Conservation (phyloP, 2,797 vertebrate species). For the Petrocephalus schoutedeni region DNA sequence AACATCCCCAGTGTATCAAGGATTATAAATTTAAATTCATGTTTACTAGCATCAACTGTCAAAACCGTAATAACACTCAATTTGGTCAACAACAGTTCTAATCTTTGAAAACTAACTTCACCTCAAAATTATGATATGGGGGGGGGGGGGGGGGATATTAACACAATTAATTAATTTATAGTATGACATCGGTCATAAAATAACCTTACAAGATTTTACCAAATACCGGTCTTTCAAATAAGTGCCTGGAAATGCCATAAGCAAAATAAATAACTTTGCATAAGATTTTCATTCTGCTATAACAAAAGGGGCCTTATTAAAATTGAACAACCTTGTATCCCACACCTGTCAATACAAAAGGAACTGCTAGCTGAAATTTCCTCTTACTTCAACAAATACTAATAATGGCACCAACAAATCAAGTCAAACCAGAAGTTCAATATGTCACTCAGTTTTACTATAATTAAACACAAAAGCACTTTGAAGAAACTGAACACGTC, state of each 20-base stretch:
- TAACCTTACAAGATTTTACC: background rate
- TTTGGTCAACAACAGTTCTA: no score
- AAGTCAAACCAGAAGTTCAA: constrained; percentile 1
- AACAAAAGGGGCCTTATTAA: background rate
- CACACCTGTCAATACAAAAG: background rate
- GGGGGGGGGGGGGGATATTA: background rate
- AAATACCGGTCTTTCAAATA: background rate
- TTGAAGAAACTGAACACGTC: background rate
- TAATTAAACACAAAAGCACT: background rate
- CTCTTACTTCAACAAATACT: background rate
- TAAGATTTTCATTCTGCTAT: background rate
- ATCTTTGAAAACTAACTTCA: no score
- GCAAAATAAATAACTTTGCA: background rate
- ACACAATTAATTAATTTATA: background rate
- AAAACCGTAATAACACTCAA: no score
- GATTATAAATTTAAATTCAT: no score
- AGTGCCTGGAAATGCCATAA: background rate
- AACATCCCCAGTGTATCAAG: no score
- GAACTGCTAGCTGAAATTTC: background rate
- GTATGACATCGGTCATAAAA: background rate
- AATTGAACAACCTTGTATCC: background rate
- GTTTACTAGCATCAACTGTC: no score
- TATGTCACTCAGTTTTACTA: background rate
- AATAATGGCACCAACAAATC: background rate
- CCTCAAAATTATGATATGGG: background rate